phyloP scores from a whole-genome alignment of 2,888 invertebrate species.

The Dendrolimus houi region DNA sequence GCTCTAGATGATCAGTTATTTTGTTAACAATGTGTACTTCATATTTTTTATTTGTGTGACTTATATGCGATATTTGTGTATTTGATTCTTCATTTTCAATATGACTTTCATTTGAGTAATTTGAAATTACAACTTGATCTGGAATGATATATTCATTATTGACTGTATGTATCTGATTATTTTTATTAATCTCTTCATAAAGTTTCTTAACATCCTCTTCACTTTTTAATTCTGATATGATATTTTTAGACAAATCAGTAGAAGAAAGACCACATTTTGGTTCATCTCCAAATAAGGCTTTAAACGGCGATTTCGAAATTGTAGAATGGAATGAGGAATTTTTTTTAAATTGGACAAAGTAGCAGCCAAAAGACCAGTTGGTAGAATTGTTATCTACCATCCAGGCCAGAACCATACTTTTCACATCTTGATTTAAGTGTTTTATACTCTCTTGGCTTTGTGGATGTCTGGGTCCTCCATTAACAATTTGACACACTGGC shows the following conservation, averaged over 20 bases:
- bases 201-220: constrained; percentile 6
- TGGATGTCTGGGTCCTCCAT: constrained; percentile 13
- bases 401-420: constrained; percentile 24
- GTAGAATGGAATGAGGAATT: constrained; percentile 18
- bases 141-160: no score
- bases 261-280: constrained; percentile 10
- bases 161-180: no score
- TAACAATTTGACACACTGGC: constrained; percentile 17
- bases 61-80: no score
- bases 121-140: no score
- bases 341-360: constrained; percentile 21
- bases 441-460: constrained; percentile 15
- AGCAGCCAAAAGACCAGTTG: constrained; percentile 24
- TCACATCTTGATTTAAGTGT: constrained; percentile 18
- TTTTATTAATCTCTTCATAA: background rate
- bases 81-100: no score
- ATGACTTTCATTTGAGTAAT: no score
- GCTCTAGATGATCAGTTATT: no score
- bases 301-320: constrained; percentile 19
- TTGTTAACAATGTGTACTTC: no score
- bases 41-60: no score
- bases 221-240: constrained; percentile 2
- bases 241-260: background rate
- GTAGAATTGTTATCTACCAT: constrained; percentile 23
- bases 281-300: constrained; percentile 21